These are phyloP conservation scores for Caenorhabditis panamensis DNA, from an alignment of 2,888 invertebrate genomes.

Conservation along the genomic window DNA sequence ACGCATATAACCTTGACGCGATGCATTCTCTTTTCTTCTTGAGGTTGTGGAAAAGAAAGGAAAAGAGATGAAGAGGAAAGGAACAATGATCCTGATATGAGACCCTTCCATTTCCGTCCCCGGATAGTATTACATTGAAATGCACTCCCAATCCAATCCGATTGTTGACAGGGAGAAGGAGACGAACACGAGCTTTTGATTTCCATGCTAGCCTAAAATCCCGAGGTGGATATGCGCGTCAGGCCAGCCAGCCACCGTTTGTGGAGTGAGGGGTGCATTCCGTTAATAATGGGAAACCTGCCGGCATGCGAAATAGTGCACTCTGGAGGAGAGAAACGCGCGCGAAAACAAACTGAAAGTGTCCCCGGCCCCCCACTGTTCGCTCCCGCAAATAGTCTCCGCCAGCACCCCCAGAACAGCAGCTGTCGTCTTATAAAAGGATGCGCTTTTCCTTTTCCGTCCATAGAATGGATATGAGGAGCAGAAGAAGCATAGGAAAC, in stretches of 20 bases:
- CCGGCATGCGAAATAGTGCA: conserved; percentile 45
- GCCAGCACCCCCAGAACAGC: conserved; percentile 3
- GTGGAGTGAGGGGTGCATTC: conserved; percentile 54
- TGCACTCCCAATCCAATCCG: conserved; percentile 34
- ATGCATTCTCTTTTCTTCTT: conserved; percentile 33
- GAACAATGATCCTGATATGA: conserved; percentile 38
- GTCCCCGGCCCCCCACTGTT: conserved; percentile 11
- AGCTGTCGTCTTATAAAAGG: conserved; percentile 40
- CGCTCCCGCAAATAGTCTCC: conserved; percentile 11
- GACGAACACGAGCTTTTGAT: conserved; percentile 46
- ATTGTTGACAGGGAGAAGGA: conserved; percentile 39
- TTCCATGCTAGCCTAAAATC: conserved; percentile 27
- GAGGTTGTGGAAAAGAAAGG: not conserved
- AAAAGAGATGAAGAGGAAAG: conserved; percentile 15
- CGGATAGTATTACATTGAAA: conserved; percentile 37
- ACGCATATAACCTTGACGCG: conserved; percentile 51
- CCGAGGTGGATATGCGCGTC: conserved; percentile 22
- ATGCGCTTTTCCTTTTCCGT: not conserved
- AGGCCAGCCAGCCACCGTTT: conserved; percentile 47
- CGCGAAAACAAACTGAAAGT: conserved; percentile 61
- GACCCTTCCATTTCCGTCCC: not conserved
- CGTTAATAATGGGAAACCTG: conserved; percentile 57
- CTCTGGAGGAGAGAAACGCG: conserved; percentile 21
- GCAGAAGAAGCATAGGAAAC: not conserved
- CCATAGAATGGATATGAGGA: not conserved